Conservation (phyloP, 2,113 vertebrate species). For the Ctenodactylus gundi region DNA sequence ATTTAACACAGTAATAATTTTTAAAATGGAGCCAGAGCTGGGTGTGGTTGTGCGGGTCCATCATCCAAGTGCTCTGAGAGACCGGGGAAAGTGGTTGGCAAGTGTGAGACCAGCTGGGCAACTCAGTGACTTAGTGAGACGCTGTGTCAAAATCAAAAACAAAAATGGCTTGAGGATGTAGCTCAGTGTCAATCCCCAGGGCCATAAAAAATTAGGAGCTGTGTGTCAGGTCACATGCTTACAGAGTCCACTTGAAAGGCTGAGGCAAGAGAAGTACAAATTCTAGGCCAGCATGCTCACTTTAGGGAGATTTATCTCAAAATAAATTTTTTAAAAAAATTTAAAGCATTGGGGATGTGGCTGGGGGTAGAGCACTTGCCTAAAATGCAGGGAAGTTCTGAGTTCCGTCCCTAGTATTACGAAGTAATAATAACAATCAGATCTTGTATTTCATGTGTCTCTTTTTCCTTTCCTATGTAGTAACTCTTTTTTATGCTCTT, state of each 20-base stretch:
- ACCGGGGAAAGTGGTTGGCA: too few species aligned
- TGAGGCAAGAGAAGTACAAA: not conserved
- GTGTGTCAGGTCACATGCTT: too few species aligned
- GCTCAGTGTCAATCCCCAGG: too few species aligned
- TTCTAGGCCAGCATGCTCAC: not conserved
- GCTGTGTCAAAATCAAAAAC: too few species aligned
- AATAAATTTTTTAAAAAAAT: not conserved
- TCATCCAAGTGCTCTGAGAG: too few species aligned
- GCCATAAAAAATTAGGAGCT: too few species aligned
- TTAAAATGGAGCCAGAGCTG: not conserved
- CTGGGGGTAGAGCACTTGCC: not conserved
- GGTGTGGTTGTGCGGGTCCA: too few species aligned
- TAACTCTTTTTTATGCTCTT: not conserved
- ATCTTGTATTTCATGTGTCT: not conserved
- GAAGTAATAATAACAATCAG: not conserved
- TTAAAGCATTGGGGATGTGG: not conserved
- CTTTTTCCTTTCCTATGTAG: conserved; percentile 18
- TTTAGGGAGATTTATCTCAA: not conserved
- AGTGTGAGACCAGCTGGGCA: too few species aligned
- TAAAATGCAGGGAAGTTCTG: not conserved
- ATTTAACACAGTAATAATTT: not conserved
- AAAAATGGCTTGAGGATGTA: too few species aligned
- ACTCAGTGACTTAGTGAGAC: too few species aligned
- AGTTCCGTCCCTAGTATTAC: not conserved
- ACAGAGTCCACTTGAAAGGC: not conserved